phyloP scores from a whole-genome alignment of 2,113 vertebrate species.

The Phalacrocorax brasilianus region DNA sequence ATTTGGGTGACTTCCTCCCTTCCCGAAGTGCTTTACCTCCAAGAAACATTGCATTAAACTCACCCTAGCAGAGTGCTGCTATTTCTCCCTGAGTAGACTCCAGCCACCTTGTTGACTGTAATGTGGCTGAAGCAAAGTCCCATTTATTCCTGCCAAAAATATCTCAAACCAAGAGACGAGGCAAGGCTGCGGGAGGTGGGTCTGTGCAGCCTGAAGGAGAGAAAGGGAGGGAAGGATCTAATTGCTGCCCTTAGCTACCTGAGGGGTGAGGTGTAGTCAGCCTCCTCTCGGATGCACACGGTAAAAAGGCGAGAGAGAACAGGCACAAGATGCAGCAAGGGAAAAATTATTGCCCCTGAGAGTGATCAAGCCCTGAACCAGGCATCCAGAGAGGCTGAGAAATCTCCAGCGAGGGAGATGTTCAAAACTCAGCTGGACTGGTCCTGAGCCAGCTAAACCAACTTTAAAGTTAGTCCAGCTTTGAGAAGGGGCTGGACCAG shows the following conservation, averaged over 20 bases:
- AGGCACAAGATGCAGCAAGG: neutral
- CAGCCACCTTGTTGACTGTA: neutral
- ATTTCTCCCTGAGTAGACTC: neutral
- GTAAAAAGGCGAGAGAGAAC: neutral
- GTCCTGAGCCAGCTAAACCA: neutral
- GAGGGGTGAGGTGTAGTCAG: neutral
- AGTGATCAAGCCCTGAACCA: neutral
- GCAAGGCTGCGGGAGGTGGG: neutral
- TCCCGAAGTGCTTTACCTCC: neutral
- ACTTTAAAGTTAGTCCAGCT: neutral
- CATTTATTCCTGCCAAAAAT: slow-evolving; percentile 35
- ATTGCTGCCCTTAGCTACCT: neutral
- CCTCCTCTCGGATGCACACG: neutral
- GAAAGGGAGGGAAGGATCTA: neutral
- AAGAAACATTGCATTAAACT: neutral
- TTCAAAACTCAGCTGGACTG: neutral
- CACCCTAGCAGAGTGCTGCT: neutral
- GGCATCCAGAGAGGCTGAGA: neutral
- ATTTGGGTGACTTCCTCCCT: neutral
- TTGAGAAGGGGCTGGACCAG: neutral
- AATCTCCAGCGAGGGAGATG: neutral
- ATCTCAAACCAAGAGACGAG: neutral
- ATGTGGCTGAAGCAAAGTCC: neutral
- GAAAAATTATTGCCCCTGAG: neutral
- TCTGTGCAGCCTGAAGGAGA: neutral